phyloP scores from a whole-genome alignment of 2,797 vertebrate genomes.

The Lithobates pipiens region DNA sequence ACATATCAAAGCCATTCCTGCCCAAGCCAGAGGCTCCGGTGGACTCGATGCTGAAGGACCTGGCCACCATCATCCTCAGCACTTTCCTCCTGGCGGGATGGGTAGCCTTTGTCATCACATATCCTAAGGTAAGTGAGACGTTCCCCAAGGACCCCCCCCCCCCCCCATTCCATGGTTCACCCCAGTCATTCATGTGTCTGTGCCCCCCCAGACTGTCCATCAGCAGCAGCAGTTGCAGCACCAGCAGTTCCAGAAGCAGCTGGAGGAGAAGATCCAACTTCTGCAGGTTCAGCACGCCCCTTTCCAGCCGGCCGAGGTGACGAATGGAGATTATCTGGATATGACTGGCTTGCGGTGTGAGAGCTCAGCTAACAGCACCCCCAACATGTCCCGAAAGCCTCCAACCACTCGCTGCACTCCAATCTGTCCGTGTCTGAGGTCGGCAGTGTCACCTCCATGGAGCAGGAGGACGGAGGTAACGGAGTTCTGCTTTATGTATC shows the following conservation, averaged over 20 bases:
- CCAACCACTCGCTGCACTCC: constrained; percentile 87
- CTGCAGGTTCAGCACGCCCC: constrained; percentile 88
- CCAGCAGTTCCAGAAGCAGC: constrained; percentile 89
- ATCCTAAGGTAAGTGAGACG: constrained; percentile 85
- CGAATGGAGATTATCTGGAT: constrained; percentile 81
- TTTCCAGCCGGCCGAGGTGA: constrained; percentile 76
- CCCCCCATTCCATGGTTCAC: neutral
- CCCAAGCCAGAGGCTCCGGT: constrained; percentile 84
- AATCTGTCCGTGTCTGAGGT: constrained; percentile 83
- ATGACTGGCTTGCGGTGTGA: constrained; percentile 76
- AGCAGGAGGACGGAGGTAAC: constrained; percentile 85
- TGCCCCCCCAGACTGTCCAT: constrained; percentile 84
- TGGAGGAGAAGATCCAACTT: constrained; percentile 91
- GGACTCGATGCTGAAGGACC: constrained; percentile 95
- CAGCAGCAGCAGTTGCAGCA: constrained; percentile 93
- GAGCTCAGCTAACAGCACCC: constrained; percentile 90
- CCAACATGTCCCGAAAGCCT: constrained; percentile 86
- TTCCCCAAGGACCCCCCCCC: neutral
- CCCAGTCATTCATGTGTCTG: neutral
- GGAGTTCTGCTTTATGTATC: neutral
- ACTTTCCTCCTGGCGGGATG: constrained; percentile 95
- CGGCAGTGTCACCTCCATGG: constrained; percentile 79
- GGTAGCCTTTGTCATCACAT: constrained; percentile 95
- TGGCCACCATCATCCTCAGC: constrained; percentile 95
- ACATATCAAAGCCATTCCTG: constrained; percentile 69